phyloP scores from a whole-genome alignment of 2,113 vertebrate genomes.

The Agelaius phoeniceus region DNA sequence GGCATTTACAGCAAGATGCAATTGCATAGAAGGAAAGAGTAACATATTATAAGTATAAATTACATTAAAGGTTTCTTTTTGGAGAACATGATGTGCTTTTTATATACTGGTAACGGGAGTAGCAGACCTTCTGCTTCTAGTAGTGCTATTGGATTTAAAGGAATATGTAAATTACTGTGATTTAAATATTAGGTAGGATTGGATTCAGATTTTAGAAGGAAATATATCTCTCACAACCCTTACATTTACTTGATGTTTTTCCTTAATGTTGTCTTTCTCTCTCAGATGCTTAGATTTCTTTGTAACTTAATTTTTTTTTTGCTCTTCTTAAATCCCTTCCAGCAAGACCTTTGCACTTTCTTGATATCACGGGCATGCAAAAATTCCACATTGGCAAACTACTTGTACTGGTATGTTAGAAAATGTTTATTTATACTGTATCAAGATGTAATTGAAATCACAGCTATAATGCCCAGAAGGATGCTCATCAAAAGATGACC shows the following conservation, averaged over 20 bases:
- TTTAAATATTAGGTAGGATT: background rate
- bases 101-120: background rate
- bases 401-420: slow-evolving; percentile 92
- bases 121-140: background rate
- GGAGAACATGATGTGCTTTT: background rate
- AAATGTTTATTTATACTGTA: background rate
- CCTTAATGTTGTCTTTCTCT: background rate
- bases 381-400: slow-evolving; percentile 96
- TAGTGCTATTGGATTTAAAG: background rate
- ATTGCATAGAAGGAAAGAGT: background rate
- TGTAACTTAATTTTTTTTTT: background rate
- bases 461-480: background rate
- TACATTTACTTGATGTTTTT: background rate
- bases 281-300: background rate
- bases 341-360: slow-evolving; percentile 98
- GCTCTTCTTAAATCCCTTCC: slow-evolving; percentile 37
- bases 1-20: background rate
- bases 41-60: background rate
- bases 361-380: slow-evolving; percentile 97
- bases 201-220: background rate
- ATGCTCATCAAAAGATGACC: background rate
- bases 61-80: background rate
- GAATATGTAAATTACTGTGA: background rate
- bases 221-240: background rate
- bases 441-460: background rate